Evolutionary conservation across 1,140 invertebrate species (phyloP).

Genomic region (Drosophila willistoni): DNA sequence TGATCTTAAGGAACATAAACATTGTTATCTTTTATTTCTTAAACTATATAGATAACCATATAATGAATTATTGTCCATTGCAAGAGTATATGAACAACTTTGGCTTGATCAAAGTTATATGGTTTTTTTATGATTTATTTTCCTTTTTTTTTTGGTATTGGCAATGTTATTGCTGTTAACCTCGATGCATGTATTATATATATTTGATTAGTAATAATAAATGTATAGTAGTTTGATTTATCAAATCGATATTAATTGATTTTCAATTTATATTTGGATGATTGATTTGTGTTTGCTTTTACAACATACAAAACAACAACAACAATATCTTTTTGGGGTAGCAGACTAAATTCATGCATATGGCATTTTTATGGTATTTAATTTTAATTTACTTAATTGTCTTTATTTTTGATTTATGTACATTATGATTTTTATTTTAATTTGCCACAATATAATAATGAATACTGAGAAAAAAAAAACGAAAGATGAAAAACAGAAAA

Average conservation of each 20-base stretch:
- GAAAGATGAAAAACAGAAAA: neutral
- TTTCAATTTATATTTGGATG: conserved; percentile 19
- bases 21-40: too few relatives aligned
- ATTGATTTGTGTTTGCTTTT: conserved; percentile 24
- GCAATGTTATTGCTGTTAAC: neutral
- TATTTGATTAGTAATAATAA: conserved; percentile 3
- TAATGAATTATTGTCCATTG: neutral
- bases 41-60: too few relatives aligned
- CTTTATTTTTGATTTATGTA: conserved; percentile 56
- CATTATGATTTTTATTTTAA: conserved; percentile 64
- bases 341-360: conserved; percentile 81
- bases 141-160: neutral
- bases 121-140: neutral
- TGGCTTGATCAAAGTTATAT: neutral
- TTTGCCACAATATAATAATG: conserved; percentile 74
- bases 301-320: conserved; percentile 45
- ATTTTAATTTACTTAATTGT: conserved; percentile 41
- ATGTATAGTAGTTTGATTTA: conserved; percentile 15
- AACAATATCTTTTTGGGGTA: conserved; percentile 64
- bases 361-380: conserved; percentile 53
- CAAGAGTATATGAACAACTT: conserved; percentile 2
- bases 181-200: neutral
- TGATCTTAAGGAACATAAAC: too few relatives aligned
- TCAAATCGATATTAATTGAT: conserved; percentile 11
- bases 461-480: conserved; percentile 52